Base-by-base conservation (phyloP, 2,888 invertebrate genomes). In the Drosophila kambysellisi region DNA sequence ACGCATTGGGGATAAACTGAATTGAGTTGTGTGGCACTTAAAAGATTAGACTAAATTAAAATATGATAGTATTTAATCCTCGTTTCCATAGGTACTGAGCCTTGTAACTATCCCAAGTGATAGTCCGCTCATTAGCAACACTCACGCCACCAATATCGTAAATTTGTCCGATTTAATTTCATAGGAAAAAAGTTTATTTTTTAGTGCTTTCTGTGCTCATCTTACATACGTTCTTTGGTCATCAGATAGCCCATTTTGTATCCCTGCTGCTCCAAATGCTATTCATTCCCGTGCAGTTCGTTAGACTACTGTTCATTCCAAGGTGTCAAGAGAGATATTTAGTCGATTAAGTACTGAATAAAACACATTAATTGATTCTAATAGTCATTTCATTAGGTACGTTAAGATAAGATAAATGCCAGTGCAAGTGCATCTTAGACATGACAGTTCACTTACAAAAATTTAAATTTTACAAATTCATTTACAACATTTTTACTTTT, bases 1-100 rank as follows among this genome's bases (percentile, higher is more conserved):
- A 84, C 83, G 5, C 82, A 83, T 6, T 65, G 57, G 0, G 83
- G 78, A 75, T 89, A 88, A 7, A 91, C 69, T 1, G 84, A 66
- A 63, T 89, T 90, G 30, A 91, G 75, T 3, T 85, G 79, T 1
- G 79, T 77, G 5, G 79, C 82, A 25, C 25, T 25, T 25, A 25
- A 25, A 25, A 25, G 25, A 25, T 3, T 25, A 25, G 25, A 25
- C 25, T 25, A 25, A 25, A 25, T 25, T 25, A 25, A 8, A 12
- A 91, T 62, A 17, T 84, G 1, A 76, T 76, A 53, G 88, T 80
- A 25, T 76, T 62, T 0, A 91, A 30, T 0, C 79, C 81, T 2
- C 77, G 52, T 11, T 73, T 74, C 58, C 80, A 79, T 9, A 90
- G 65, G 7, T 83, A 63, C 61, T 82, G 82, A 0, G 88, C 87